These are phyloP conservation scores for Sinopyrophorus schimmeli DNA, from an alignment of 2,888 invertebrate species.

Conservation along the genomic window DNA sequence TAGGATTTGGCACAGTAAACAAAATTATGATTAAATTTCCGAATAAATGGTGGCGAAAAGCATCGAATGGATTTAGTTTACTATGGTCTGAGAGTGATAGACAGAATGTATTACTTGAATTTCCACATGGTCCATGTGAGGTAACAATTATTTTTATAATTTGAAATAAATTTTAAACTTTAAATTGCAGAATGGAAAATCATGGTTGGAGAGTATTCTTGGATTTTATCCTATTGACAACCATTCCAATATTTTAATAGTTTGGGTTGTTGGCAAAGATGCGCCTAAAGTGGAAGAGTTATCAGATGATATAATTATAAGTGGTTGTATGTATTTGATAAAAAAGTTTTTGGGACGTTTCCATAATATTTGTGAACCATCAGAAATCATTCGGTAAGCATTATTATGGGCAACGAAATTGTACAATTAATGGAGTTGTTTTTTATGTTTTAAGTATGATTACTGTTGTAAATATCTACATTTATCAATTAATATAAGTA, in stretches of 20 bases:
- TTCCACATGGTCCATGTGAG: constrained; percentile 39
- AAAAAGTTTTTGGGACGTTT: constrained; percentile 59
- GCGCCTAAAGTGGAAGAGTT: constrained; percentile 66
- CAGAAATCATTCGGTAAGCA: constrained; percentile 45
- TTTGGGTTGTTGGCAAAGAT: constrained; percentile 70
- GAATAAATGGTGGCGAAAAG: constrained; percentile 65
- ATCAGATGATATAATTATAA: constrained; percentile 58
- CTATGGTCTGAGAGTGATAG: constrained; percentile 62
- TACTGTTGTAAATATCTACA: too few relatives aligned
- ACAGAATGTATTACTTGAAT: constrained; percentile 42
- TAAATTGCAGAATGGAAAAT: constrained; percentile 48
- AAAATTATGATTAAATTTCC: constrained; percentile 71
- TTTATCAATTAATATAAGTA: too few relatives aligned
- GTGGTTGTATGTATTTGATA: constrained; percentile 59
- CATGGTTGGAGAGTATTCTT: constrained; percentile 69
- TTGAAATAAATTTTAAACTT: constrained; percentile 20
- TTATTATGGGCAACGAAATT: too few relatives aligned
- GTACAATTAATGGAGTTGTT: too few relatives aligned
- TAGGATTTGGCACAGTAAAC: constrained; percentile 67
- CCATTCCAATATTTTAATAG: constrained; percentile 66
- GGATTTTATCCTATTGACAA: constrained; percentile 69
- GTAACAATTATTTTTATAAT: constrained; percentile 4
- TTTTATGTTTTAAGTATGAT: too few relatives aligned
- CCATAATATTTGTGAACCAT: constrained; percentile 58
- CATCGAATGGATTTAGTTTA: constrained; percentile 60